Base-by-base conservation (phyloP, 1,140 invertebrate species). In the Pantala flavescens region DNA sequence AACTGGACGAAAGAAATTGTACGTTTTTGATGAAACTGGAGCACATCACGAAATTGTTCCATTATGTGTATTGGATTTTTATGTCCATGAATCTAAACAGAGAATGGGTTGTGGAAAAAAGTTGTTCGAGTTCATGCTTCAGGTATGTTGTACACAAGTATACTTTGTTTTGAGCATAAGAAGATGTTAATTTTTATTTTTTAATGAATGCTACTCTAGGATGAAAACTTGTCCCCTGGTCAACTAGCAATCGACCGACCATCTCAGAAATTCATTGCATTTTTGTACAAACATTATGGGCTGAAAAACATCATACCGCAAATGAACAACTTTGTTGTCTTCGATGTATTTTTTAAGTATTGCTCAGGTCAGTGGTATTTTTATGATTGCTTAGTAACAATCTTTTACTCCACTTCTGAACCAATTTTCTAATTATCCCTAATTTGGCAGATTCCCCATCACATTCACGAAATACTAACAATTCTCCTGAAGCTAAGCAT, bases 171-270 rank as follows among this genome's bases (percentile, higher is more conserved):
- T 5, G 9, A 5, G 36, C n/a, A 5, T 2, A 9, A 23, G 12
- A 71, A 24, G 23, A 19, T n/a, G n/a, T n/a, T n/a, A n/a, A n/a
- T n/a, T n/a, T n/a, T n/a, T n/a, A n/a, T 7, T 71, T 71, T n/a
- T 24, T 23, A 71, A 2, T 71, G 2, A 74, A 74, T 23, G 28
- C 71, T 78, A 79, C 86, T 85, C 16, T 80, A 93, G 90, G 86
- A 90, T 75, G 89, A 92, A 82, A 86, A 90, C 76, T 84, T 90
- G 21, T 81, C 82, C 24, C 88, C 92, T 0, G 81, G 87, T 0
- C 89, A 94, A 81, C 83, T 97, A 74, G 94, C 95, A 0, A 92
- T 98, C 76, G 95, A 98, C 82, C 86, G 93, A 73, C 96, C 96
- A 0, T 96, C 94, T 0, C 87, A 89, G 36, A 97, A 96, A 81